These are phyloP conservation scores for Tineola bisselliella DNA, from an alignment of 2,888 invertebrate species.

Conservation along the genomic window DNA sequence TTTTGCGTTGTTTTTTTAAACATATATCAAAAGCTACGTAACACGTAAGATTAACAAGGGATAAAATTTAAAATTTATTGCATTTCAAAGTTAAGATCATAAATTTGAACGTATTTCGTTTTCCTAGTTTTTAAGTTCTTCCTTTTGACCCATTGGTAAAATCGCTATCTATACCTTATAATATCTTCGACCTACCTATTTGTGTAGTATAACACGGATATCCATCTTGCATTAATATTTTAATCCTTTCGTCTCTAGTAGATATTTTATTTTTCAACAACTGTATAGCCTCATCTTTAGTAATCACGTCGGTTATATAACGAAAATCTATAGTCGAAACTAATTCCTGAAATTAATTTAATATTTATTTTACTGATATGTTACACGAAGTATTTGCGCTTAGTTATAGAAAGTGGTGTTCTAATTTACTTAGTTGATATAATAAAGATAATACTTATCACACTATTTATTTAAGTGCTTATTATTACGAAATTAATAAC, in stretches of 20 bases:
- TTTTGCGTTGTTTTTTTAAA: too few relatives aligned
- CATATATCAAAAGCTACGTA: too few relatives aligned
- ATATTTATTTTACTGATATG: too few relatives aligned
- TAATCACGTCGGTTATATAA: conserved; percentile 83
- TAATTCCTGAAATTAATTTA: conserved; percentile 55
- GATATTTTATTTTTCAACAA: conserved; percentile 69
- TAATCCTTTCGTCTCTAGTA: conserved; percentile 72
- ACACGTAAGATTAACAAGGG: too few relatives aligned
- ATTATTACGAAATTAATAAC: conserved; percentile 24
- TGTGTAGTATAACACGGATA: conserved; percentile 90
- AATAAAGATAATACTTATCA: not conserved
- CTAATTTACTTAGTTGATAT: not conserved
- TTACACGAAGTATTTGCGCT: not conserved
- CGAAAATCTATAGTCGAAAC: conserved; percentile 90
- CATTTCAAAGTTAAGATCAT: too few relatives aligned
- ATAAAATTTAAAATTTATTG: too few relatives aligned
- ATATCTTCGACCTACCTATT: conserved; percentile 70
- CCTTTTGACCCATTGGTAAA: too few relatives aligned
- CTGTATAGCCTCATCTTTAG: conserved; percentile 81
- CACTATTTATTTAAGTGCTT: too few relatives aligned
- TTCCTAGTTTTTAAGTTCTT: too few relatives aligned
- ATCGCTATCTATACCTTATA: too few relatives aligned
- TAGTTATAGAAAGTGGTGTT: not conserved
- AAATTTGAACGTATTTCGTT: too few relatives aligned
- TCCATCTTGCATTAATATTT: conserved; percentile 71